Conservation (phyloP, 2,113 vertebrate species). For the Amblyopsis rosae region DNA sequence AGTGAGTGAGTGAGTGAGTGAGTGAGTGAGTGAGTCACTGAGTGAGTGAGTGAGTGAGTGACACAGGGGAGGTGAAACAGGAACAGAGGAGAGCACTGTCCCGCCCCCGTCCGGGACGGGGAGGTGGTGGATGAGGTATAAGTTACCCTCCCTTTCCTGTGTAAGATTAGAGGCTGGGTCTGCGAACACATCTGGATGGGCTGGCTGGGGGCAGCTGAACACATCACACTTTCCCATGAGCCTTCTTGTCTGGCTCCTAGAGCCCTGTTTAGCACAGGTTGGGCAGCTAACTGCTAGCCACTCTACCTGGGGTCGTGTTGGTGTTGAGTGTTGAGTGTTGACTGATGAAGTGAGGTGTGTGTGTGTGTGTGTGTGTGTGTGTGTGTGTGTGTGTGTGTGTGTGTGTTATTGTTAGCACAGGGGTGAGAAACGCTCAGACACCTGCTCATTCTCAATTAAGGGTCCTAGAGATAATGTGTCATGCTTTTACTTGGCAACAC, state of each 20-base stretch:
- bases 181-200: slow-evolving; percentile 67
- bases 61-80: slow-evolving; percentile 51
- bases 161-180: slow-evolving; percentile 69
- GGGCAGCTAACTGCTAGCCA: background rate
- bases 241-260: slow-evolving; percentile 15
- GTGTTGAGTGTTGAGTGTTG: slow-evolving; percentile 28
- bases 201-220: slow-evolving; percentile 39
- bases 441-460: slow-evolving; percentile 51
- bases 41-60: background rate
- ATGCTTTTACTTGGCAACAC: slow-evolving; percentile 44
- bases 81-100: background rate
- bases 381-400: slow-evolving; percentile 4
- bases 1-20: background rate
- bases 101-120: slow-evolving; percentile 37
- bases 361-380: no score
- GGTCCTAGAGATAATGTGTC: slow-evolving; percentile 32
- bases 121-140: slow-evolving; percentile 20
- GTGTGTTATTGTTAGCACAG: background rate
- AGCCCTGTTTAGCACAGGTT: background rate
- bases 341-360: slow-evolving; percentile 67
- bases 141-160: slow-evolving; percentile 65
- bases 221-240: slow-evolving; percentile 27
- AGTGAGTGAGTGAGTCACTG: background rate
- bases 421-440: slow-evolving; percentile 48
- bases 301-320: background rate